A percentile compares a stretch with the other conserved stretches of the same genome.
These are phyloP conservation scores for Drosophila anceps DNA, from an alignment of 2,888 invertebrate genomes.

Conservation along the genomic window DNA sequence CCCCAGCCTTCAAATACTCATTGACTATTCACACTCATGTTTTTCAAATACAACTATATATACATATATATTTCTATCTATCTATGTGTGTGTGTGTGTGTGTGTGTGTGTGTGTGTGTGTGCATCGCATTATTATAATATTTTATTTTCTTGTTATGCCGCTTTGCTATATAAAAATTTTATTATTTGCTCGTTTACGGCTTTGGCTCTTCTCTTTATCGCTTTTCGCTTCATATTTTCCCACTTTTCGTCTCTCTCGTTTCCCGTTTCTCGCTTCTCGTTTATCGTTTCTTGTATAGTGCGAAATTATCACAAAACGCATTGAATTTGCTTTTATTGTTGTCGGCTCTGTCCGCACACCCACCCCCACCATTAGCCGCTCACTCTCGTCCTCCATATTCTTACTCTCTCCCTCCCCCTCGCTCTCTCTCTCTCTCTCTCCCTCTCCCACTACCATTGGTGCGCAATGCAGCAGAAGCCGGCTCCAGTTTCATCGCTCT, in stretches of 20 bases:
- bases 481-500: constrained; percentile 18
- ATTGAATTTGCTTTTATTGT: constrained; percentile 80
- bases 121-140: constrained; percentile 55
- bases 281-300: constrained; percentile 63
- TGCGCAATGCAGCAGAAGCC: constrained; percentile 62
- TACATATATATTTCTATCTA: too few relatives aligned
- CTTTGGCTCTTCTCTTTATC: constrained; percentile 50
- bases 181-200: constrained; percentile 75
- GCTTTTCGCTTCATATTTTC: constrained; percentile 30
- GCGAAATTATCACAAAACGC: constrained; percentile 76
- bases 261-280: constrained; percentile 19
- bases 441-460: neutral
- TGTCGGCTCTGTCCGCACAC: constrained; percentile 42
- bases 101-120: too few relatives aligned
- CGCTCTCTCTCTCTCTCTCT: neutral
- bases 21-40: constrained; percentile 83
- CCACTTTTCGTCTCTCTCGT: neutral
- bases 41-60: constrained; percentile 41
- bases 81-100: too few relatives aligned
- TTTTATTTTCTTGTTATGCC: constrained; percentile 39
- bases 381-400: too few relatives aligned
- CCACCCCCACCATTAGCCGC: constrained; percentile 18
- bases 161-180: constrained; percentile 61
- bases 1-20: constrained; percentile 49
- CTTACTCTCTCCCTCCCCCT: neutral